A percentile compares a stretch with the other conserved stretches of the same genome.
Conservation (phyloP, 2,888 invertebrate species). For the Dryadula phaetusa region DNA sequence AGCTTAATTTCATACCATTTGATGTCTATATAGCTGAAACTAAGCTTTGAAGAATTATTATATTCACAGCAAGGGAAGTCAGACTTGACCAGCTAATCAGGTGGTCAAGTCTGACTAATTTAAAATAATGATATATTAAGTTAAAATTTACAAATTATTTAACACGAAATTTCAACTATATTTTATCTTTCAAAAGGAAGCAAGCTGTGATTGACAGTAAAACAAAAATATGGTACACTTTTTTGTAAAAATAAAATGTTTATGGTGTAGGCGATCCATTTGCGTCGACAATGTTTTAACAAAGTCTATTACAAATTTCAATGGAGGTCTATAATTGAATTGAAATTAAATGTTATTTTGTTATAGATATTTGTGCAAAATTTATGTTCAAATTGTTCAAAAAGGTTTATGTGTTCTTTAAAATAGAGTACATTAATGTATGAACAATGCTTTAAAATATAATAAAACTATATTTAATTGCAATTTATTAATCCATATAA, state of each 20-base stretch:
- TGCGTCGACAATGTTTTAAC: not conserved
- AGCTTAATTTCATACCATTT: no score
- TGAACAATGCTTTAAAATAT: no score
- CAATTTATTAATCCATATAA: not conserved
- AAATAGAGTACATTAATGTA: no score
- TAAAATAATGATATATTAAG: not conserved
- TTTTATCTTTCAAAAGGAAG: not conserved
- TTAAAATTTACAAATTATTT: not conserved
- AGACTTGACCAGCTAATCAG: no score
- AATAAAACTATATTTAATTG: not conserved
- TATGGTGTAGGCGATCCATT: not conserved
- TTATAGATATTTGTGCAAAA: no score
- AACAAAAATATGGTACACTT: not conserved
- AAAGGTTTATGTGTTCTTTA: no score
- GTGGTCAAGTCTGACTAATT: no score
- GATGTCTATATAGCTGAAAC: no score
- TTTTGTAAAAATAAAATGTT: not conserved
- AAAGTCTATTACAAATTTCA: constrained; percentile 11
- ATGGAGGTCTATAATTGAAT: constrained; percentile 23
- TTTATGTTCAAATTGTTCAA: no score
- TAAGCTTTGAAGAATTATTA: no score
- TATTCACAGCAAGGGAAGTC: no score
- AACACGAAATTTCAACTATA: not conserved
- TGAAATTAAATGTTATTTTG: constrained; percentile 4
- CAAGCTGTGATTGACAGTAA: not conserved